These are phyloP conservation scores for Limnephilus lunatus DNA, from an alignment of 2,888 invertebrate species.

Conservation along the genomic window DNA sequence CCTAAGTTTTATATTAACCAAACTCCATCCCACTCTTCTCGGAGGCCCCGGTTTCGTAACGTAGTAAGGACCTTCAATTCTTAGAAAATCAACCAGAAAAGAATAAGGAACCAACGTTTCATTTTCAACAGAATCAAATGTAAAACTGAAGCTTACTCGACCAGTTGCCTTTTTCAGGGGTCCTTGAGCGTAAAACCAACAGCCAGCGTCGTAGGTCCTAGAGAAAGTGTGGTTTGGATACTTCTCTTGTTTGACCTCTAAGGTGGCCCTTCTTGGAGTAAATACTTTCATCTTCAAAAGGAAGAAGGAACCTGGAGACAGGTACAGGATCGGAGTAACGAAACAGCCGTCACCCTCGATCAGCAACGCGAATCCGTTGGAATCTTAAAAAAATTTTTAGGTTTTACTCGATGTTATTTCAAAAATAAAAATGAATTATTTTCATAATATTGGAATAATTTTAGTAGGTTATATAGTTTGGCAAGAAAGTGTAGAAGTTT, in stretches of 20 bases:
- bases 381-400: background rate
- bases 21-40: background rate
- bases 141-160: background rate
- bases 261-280: background rate
- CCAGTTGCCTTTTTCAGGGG: background rate
- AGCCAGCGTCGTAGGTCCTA: background rate
- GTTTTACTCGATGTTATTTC: too few species aligned
- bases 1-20: background rate
- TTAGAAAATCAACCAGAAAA: background rate
- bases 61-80: background rate
- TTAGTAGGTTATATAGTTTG: too few species aligned
- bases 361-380: background rate
- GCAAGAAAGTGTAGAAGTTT: too few species aligned
- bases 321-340: background rate
- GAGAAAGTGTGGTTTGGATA: background rate
- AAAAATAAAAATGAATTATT: too few species aligned
- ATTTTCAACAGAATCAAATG: background rate
- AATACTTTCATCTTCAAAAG: background rate
- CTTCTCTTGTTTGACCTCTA: background rate
- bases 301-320: background rate
- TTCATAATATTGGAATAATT: too few species aligned
- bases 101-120: background rate
- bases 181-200: background rate
- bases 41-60: background rate
- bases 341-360: background rate